Conservation (phyloP, 2,113 vertebrate genomes). For the Campylomormyrus numenius region DNA sequence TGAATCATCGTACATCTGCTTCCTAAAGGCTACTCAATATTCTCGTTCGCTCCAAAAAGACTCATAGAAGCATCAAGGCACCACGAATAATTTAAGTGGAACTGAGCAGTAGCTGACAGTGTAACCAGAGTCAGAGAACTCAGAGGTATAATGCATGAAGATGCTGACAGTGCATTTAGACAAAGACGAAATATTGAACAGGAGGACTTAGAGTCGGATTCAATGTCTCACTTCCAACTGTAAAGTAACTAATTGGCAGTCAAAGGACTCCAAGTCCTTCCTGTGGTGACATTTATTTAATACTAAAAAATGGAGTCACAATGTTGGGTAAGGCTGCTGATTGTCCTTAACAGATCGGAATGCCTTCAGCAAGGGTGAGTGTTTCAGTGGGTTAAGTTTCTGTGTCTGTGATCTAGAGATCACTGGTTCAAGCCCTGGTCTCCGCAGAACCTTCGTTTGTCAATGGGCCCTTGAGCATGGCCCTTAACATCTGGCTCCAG, state of each 20-base stretch:
- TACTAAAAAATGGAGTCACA: not conserved
- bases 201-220: not conserved
- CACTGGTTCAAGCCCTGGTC: not conserved
- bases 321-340: not conserved
- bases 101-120: not conserved
- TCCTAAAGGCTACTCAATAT: not conserved
- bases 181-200: not conserved
- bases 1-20: not conserved
- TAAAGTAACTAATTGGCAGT: not conserved
- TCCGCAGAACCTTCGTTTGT: not conserved
- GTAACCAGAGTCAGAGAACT: not conserved
- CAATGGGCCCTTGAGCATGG: no score
- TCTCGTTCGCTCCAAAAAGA: not conserved
- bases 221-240: not conserved
- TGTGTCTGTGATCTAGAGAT: not conserved
- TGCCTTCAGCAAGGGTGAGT: not conserved
- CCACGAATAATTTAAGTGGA: not conserved
- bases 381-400: not conserved
- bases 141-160: not conserved
- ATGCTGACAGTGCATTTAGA: not conserved
- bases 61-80: not conserved
- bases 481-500: no score
- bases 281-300: not conserved
- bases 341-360: not conserved
- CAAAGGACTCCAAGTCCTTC: not conserved